Conservation (phyloP, 2,797 vertebrate genomes). For the Aldrovandia affinis region DNA sequence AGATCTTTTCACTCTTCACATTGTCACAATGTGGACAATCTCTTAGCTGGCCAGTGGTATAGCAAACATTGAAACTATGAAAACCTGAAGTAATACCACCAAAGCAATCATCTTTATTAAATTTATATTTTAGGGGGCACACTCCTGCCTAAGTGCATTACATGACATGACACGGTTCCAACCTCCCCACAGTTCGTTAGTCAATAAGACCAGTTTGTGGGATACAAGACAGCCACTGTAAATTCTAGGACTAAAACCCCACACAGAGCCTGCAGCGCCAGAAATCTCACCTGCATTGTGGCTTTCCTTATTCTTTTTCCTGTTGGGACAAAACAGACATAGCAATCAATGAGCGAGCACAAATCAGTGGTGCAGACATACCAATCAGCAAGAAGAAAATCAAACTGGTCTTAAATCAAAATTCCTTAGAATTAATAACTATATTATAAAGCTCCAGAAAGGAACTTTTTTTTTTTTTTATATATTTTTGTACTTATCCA, state of each 20-base stretch:
- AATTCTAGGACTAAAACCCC: neutral
- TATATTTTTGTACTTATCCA: too few species aligned
- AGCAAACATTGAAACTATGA: too few species aligned
- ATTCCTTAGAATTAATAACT: too few species aligned
- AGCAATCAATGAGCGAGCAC: neutral
- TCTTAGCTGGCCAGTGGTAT: neutral
- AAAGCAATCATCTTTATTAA: neutral
- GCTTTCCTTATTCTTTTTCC: conserved; percentile 98
- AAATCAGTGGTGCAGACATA: neutral
- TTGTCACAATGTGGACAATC: neutral
- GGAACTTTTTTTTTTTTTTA: too few species aligned
- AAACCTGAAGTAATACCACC: too few species aligned
- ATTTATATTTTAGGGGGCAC: neutral
- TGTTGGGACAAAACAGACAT: conserved; percentile 60
- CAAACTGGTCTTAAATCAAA: conserved; percentile 33
- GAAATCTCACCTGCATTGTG: conserved; percentile 90
- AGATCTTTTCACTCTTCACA: neutral
- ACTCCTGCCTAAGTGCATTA: neutral
- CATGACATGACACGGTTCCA: neutral
- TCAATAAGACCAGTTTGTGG: neutral
- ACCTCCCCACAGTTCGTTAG: neutral
- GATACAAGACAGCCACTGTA: neutral
- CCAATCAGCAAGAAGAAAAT: neutral
- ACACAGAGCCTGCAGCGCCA: neutral
- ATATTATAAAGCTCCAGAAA: too few species aligned